Percentiles rank a stretch among this genome's conserved stretches.
Conservation (phyloP, 2,888 invertebrate genomes). For the Cryptocheilus praepositus region DNA sequence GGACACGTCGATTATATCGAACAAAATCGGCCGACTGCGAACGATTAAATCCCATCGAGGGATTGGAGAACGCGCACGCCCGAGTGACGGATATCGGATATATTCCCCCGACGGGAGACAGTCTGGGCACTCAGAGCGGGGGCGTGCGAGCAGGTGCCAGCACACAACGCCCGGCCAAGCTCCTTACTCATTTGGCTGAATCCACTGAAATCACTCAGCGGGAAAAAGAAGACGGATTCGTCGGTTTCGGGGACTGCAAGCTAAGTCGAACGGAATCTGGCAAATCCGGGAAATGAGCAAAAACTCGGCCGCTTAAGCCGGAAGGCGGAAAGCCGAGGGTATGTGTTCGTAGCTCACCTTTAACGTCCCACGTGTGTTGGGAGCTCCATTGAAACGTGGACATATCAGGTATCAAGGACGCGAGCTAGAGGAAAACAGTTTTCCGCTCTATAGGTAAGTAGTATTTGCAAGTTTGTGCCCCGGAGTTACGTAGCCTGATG, state of each 20-base stretch:
- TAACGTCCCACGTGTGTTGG: constrained; percentile 7
- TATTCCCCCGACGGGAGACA: constrained; percentile 6
- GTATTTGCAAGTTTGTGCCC: too few relatives aligned
- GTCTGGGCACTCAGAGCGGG: neutral
- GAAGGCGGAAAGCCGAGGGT: neutral
- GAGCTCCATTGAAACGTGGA: constrained; percentile 1
- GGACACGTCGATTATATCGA: too few relatives aligned
- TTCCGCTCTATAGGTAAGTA: too few relatives aligned
- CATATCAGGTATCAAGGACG: constrained; percentile 1
- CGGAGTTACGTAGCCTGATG: too few relatives aligned
- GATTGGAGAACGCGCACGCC: constrained; percentile 20
- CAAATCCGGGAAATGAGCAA: neutral
- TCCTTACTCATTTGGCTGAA: neutral
- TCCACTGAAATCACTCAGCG: neutral
- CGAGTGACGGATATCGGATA: constrained; percentile 29
- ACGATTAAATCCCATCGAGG: constrained; percentile 27
- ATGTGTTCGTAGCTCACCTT: constrained; percentile 3
- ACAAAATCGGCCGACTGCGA: neutral
- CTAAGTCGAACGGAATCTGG: constrained; percentile 6
- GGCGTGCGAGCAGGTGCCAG: constrained; percentile 14
- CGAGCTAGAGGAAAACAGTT: neutral
- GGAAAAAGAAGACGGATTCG: neutral
- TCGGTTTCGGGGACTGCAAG: neutral
- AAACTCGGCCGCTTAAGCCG: neutral
- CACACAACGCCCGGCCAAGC: neutral